These are phyloP conservation scores for Morbakka virulenta DNA, from an alignment of 30 jellyfish, hydroid and myxozoan genomes.

Conservation along the genomic window DNA sequence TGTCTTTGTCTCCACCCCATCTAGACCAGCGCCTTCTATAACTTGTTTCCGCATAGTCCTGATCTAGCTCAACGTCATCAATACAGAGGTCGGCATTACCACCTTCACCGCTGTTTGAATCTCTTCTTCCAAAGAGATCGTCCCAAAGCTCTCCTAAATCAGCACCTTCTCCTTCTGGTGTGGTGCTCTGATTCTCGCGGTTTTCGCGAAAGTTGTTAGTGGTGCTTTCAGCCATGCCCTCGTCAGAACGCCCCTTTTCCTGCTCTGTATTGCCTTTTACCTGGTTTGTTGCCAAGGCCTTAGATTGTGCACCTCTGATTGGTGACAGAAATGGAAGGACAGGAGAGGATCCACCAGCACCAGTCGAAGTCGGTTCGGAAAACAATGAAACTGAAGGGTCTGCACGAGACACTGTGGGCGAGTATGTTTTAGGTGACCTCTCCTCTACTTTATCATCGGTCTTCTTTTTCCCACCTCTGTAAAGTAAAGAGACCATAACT, in stretches of 20 bases:
- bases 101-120: not conserved
- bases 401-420: not conserved
- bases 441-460: not conserved
- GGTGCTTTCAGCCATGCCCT: not conserved
- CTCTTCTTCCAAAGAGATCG: not conserved
- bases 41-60: not conserved
- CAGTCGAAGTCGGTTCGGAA: not conserved
- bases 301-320: not conserved
- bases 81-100: not conserved
- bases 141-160: not conserved
- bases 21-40: not conserved
- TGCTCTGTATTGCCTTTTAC: not conserved
- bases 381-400: not conserved
- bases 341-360: not conserved
- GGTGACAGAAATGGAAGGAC: not conserved
- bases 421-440: not conserved
- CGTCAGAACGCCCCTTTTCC: not conserved
- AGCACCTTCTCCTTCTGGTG: not conserved
- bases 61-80: not conserved
- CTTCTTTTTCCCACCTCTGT: constrained; percentile 18
- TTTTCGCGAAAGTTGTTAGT: not conserved
- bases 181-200: too few species aligned
- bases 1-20: not conserved
- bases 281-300: not conserved
- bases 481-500: too few species aligned